phyloP scores from a whole-genome alignment of 2,113 vertebrate genomes.

The Ahaetulla prasina region DNA sequence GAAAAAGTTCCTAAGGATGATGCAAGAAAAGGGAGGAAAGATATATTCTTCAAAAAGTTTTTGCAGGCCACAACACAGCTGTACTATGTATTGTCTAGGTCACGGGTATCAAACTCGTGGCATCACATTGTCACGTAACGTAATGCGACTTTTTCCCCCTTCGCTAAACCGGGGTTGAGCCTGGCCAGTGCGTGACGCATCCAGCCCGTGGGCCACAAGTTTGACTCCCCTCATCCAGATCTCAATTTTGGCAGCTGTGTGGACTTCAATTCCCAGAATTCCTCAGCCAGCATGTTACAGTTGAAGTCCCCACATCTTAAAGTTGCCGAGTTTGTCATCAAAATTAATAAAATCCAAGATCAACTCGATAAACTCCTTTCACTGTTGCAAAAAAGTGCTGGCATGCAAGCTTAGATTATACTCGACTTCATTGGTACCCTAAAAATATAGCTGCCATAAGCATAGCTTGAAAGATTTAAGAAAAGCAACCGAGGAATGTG shows the following conservation, averaged over 20 bases:
- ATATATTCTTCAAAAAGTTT: neutral
- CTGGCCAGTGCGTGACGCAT: too few species aligned
- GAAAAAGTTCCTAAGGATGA: neutral
- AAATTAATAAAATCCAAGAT: neutral
- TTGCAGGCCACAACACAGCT: neutral
- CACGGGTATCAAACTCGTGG: neutral
- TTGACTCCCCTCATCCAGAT: neutral
- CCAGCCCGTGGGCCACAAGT: too few species aligned
- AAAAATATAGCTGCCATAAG: neutral
- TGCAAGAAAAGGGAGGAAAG: neutral
- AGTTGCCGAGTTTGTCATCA: neutral
- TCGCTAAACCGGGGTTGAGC: too few species aligned
- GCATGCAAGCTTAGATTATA: neutral
- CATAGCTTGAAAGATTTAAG: neutral
- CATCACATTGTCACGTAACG: too few species aligned
- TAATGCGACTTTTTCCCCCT: too few species aligned
- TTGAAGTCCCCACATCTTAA: neutral
- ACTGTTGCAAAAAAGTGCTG: neutral
- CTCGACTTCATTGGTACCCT: neutral
- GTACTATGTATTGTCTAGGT: neutral
- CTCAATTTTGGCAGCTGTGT: neutral
- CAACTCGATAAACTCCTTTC: neutral
- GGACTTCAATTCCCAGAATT: neutral
- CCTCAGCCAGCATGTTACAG: neutral
- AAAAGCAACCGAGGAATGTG: neutral